These are phyloP conservation scores for Acanthis flammea DNA, from an alignment of 2,797 vertebrate genomes.

Conservation along the genomic window DNA sequence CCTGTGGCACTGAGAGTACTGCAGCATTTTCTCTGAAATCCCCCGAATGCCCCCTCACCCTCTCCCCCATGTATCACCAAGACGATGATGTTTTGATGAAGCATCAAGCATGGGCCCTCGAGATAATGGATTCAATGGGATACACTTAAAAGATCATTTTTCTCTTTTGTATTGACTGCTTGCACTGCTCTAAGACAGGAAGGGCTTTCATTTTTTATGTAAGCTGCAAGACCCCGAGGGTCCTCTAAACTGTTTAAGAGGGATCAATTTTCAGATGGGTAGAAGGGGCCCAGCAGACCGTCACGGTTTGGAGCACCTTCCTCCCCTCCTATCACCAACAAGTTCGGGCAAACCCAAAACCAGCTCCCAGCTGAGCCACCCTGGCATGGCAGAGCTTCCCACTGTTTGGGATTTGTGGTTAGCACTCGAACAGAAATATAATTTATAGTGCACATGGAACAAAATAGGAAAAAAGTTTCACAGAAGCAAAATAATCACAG, in stretches of 20 bases:
- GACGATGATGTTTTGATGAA: conserved; percentile 62
- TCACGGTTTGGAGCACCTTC: not conserved
- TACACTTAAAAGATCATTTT: conserved; percentile 68
- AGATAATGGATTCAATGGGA: conserved; percentile 61
- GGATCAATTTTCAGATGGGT: conserved; percentile 69
- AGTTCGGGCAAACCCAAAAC: not conserved
- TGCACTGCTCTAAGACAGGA: conserved; percentile 57
- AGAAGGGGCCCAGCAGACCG: conserved; percentile 5
- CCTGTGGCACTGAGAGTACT: not conserved
- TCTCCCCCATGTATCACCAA: not conserved
- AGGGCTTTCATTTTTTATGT: conserved; percentile 72
- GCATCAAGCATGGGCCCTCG: conserved; percentile 1
- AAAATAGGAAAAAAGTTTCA: not conserved
- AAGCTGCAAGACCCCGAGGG: conserved; percentile 57
- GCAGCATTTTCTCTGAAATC: conserved; percentile 1
- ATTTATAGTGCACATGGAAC: conserved; percentile 14
- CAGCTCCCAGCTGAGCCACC: not conserved
- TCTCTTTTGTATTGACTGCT: conserved; percentile 71
- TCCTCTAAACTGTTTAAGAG: conserved; percentile 61
- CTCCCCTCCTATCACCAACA: not conserved
- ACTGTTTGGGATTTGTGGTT: conserved; percentile 31
- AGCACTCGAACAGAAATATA: not conserved
- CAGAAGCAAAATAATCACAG: conserved; percentile 42
- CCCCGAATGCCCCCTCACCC: not conserved
- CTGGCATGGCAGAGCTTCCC: not conserved